phyloP scores from a whole-genome alignment of 2,888 invertebrate genomes.

The Arctia plantaginis region DNA sequence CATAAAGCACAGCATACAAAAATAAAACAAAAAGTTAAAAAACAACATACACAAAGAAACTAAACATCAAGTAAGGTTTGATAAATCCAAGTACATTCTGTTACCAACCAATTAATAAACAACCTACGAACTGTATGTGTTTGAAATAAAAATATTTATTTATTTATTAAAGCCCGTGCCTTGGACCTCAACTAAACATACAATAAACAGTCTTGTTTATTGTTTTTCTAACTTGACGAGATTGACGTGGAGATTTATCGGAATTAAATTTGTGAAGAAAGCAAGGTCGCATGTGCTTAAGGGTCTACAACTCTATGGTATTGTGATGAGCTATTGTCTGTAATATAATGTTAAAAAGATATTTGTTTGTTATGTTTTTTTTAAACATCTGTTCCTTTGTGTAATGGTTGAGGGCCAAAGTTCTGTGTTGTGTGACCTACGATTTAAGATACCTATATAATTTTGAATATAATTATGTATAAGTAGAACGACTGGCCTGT shows the following conservation, averaged over 20 bases:
- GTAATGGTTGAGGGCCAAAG: neutral
- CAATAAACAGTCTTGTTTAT: conserved; percentile 64
- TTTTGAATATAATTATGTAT: too few species aligned
- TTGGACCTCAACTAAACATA: conserved; percentile 36
- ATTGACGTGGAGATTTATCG: conserved; percentile 44
- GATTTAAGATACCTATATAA: too few species aligned
- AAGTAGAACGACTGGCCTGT: too few species aligned
- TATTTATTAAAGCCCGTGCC: neutral
- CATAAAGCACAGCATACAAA: too few species aligned
- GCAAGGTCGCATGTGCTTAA: conserved; percentile 37
- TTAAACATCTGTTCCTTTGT: conserved; percentile 2
- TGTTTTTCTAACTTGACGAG: conserved; percentile 58
- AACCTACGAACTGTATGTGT: too few species aligned
- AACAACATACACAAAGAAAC: too few species aligned
- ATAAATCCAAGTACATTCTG: too few species aligned
- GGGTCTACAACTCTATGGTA: conserved; percentile 27
- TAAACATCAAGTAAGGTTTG: too few species aligned
- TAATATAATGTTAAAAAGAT: conserved; percentile 7
- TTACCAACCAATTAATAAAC: too few species aligned
- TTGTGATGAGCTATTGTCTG: conserved; percentile 15
- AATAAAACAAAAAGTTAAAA: too few species aligned
- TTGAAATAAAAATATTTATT: too few species aligned
- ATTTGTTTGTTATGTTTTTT: neutral
- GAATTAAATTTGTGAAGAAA: conserved; percentile 45
- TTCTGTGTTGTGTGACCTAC: too few species aligned